Base-by-base conservation (phyloP, 2,888 invertebrate genomes). In the Eutolmus rufibarbis region DNA sequence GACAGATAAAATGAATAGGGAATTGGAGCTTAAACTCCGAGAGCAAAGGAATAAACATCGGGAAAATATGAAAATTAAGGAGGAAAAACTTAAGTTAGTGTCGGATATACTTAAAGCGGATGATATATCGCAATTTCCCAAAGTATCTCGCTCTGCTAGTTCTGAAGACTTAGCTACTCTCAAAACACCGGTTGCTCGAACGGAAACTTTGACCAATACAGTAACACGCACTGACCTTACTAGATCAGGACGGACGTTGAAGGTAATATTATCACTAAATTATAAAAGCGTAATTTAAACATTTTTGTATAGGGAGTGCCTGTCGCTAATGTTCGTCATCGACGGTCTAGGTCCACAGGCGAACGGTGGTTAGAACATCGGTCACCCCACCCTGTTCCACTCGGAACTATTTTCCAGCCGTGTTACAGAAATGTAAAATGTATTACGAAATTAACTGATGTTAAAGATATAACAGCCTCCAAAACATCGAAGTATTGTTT, bases 401-500 rank as follows among this genome's bases (percentile, higher is more conserved):
- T 97, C 89, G 97, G 96, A n/a, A 98, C 98, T 0, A 96, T 98
- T 1, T 93, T 97, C 91, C 98, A 98, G 91, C 98, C 99, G 0
- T 94, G 95, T 82, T 95, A 98, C 90, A 94, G 95, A 88, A 95
- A 96, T 91, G 95, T 97, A 89, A 97, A 97, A 91, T 97, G 98
- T 0, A 95, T 98, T 0, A 96, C 96, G 8, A 96, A 97, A 91
- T 93, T 98, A 16, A 96, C 96, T 0, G 96, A 95, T 89, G 95
- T 96, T 0, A 97, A 96, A 94, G 95, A 96, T 89, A 94, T 98
- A 9, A 95, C 95, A 0, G 95, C 95, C 90, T 92, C 93, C 0
- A 96, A 95, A 91, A 95, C 94, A 89, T 96, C 96, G 0, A 98
- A 98, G 91, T 99, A 99, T 92, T 97, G 98, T 89, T 94, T 99